Percentiles rank a stretch among this genome's conserved stretches.
These are phyloP conservation scores for Rhopalosiphum maidis DNA, from an alignment of 1,140 invertebrate species.

Conservation along the genomic window DNA sequence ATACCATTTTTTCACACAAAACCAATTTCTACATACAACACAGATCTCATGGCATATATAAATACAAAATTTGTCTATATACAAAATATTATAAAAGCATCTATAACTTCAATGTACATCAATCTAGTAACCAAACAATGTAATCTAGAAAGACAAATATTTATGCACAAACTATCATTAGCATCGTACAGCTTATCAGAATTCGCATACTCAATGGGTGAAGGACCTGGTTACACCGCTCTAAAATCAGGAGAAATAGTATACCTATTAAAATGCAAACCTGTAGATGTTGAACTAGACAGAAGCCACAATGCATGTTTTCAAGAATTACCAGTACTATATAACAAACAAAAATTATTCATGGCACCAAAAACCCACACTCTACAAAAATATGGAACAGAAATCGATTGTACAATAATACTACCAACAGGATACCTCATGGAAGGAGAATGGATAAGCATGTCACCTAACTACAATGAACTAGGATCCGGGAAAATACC, in stretches of 20 bases:
- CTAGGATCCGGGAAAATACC: not conserved
- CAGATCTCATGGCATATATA: not conserved
- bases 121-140: not conserved
- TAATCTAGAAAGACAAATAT: constrained; percentile 24
- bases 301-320: not conserved
- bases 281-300: not conserved
- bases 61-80: constrained; percentile 41
- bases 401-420: constrained; percentile 21
- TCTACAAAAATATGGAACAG: not conserved
- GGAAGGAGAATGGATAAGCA: not conserved
- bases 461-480: not conserved
- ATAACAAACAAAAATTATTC: constrained; percentile 1
- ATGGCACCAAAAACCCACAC: not conserved
- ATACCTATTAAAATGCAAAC: constrained; percentile 32
- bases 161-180: constrained; percentile 18
- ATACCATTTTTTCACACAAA: not conserved
- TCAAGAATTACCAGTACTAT: constrained; percentile 35
- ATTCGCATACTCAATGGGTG: constrained; percentile 9
- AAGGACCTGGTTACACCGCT: constrained; percentile 8
- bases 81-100: not conserved
- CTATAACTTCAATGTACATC: not conserved
- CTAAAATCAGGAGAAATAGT: constrained; percentile 25
- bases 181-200: constrained; percentile 23
- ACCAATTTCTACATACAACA: not conserved
- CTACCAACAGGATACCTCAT: constrained; percentile 5